Evolutionary conservation across 2,888 invertebrate genomes (phyloP), one percentile per base, ranked within the genome.

Genomic region (Epistrophe eligans): DNA sequence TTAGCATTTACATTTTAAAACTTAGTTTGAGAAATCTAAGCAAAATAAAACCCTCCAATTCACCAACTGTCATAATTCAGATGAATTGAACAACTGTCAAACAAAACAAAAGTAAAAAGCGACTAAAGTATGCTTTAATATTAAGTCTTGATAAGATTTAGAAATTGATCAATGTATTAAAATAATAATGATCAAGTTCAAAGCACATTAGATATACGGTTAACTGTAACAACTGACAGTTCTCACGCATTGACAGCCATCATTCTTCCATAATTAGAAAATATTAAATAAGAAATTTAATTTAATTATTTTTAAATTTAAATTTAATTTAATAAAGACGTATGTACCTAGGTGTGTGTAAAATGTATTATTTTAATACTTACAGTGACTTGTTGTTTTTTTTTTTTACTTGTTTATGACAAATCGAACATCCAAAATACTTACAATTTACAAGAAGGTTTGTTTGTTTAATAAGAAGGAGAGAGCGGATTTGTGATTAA

Each of bases 401-500:
- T 40, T 43, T 40, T 24, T 24, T n/a, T 40, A 15, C 24, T 24
- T 24, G 24, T 24, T 24, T 43, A 38, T 35, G 38, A 67, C 50
- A 50, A 67, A 67, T 50, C 38, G 67, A 67, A 67, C 67, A 67
- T 67, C 50, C 48, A 50, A 67, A 45, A 67, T 60, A 58, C 76
- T 58, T 76, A 64, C 74, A 57, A 24, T 17, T 67, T 35, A 76
- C 24, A 32, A 66, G 35, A 77, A 50, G 28, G 43, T 57, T 58
- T 58, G 24, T 73, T 48, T 35, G 35, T 77, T 58, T 71, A 64
- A 50, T 67, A 55, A 77, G 62, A 84, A 71, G 67, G 67, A 71
- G 67, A 79, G 52, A 80, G 70, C 35, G 70, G 77, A 83, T 74
- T 70, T 79, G 71, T 84, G 74, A 64, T 84, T 87, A 87, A 76